Base-by-base conservation (phyloP, 2,113 vertebrate species). In the crab-eating macaque (Macaca fascicularis) region DNA sequence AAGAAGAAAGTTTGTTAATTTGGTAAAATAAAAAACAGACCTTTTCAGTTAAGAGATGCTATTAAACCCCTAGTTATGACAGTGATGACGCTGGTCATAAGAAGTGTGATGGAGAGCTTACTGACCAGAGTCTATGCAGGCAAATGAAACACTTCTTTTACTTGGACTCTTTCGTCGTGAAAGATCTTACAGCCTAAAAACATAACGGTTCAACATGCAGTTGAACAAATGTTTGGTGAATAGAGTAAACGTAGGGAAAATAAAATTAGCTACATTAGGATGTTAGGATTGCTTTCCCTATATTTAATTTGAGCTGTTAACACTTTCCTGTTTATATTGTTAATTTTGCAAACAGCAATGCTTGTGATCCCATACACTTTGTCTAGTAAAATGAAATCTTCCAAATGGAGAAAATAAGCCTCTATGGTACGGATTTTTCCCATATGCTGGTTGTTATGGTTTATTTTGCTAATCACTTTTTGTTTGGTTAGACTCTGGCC, bases 321-420 rank as follows among this genome's bases (percentile, higher is more conserved):
- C 50, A 74, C 74, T 95, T 97, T 94, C 61, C 59, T 81, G 25
- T 72, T 92, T 94, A 83, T 94, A 40, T 88, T 90, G 45, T 74
- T 96, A 50, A 74, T 92, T 95, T 93, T 83, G 48, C 48, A 69
- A 92, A 97, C 70, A 84, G 20, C 38, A 67, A 4, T 94, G 30
- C 38, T 88, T 84, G 52, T 59, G 67, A 94, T 79, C 61, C n/a
- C 17, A 19, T 52, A 32, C 25, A 19, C 70, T 89, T n/a, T 16
- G 13, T 72, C 13, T 89, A 90, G 23, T 89, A 67, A 93, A 92
- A 23, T 88, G 70, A 86, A 94, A 83, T 92, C 59, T 95, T 95
- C 48, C 38, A 74, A 89, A 80, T 83, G 19, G 50, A 40, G 87
- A 35, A 84, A 90, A 75, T 75, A 84, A 76, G 30, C 45, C 30